Evolutionary conservation across 2,888 invertebrate species (phyloP), one percentile per base, ranked within the genome.

Genomic region (Torymus aiolomorphi): DNA sequence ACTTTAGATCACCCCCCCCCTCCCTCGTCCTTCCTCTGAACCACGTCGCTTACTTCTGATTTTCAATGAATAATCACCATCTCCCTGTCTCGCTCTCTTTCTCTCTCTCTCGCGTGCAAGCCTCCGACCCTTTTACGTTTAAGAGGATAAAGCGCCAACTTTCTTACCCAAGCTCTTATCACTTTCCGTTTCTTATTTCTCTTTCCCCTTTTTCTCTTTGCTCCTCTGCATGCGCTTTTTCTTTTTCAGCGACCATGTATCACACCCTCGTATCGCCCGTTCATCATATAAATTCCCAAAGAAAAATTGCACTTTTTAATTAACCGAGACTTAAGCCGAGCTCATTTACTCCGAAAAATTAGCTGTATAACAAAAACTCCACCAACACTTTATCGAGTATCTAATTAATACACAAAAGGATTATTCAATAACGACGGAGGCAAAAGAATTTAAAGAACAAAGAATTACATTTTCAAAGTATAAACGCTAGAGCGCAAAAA

Each of bases 241-340:
- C 18, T 16, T 42, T 24, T 61, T 24, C 31, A 16, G 4, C 5
- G 0, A 54, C 31, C 14, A 69, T 76, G 54, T 14, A 70, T 62
- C 62, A 74, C 51, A 62, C 0, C n/a, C 62, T 31, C 65, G 74
- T 54, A 54, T 62, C 61, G 76, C 69, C 56, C 76, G 63, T 76
- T 57, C 70, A 63, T 76, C 70, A 49, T 63, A 16, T 57, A 70
- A 63, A 76, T 76, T 31, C 61, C 56, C 49, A 13, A 57, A 57
- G 70, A 76, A 71, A 71, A 76, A 78, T 78, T 78, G 70, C 52
- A 42, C 12, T 77, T 77, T 77, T 77, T 77, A 77, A 77, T 77
- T 66, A 71, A 77, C 52, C 69, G 51, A 59, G 73, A 63, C 62
- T 49, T 66, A 18, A 66, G 49, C 59, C 18, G n/a, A 61, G 49